These are phyloP conservation scores for Enhydra lutris DNA, from an alignment of 2,113 vertebrate genomes.

Conservation along the genomic window DNA sequence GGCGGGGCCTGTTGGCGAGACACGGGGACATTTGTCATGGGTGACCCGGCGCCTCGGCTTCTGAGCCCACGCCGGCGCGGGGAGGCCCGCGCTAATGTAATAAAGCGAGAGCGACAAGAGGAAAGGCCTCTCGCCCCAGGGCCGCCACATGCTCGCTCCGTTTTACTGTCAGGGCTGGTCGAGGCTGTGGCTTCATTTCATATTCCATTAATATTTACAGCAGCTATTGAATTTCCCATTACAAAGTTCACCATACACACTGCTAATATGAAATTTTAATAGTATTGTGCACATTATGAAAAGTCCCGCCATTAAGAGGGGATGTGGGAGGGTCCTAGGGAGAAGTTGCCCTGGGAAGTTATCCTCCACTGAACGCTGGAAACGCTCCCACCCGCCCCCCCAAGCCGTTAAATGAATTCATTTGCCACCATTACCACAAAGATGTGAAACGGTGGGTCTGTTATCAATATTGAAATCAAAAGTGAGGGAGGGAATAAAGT, in stretches of 20 bases:
- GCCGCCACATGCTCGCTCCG: constrained; percentile 83
- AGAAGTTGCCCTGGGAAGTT: constrained; percentile 61
- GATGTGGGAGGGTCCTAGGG: neutral
- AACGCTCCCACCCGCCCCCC: neutral
- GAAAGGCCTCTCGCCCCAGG: constrained; percentile 84
- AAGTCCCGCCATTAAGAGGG: constrained; percentile 70
- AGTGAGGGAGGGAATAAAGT: neutral
- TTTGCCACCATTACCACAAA: constrained; percentile 41
- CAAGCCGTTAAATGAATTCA: neutral
- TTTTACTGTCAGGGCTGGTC: constrained; percentile 82
- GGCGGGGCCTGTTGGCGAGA: constrained; percentile 83
- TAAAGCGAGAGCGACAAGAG: constrained; percentile 83
- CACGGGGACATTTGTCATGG: constrained; percentile 86
- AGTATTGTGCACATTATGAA: constrained; percentile 79
- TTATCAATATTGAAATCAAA: neutral
- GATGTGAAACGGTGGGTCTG: neutral
- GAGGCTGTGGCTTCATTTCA: constrained; percentile 84
- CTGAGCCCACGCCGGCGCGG: constrained; percentile 81
- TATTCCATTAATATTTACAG: constrained; percentile 91
- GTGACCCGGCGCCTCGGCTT: constrained; percentile 85
- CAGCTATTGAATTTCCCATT: constrained; percentile 85
- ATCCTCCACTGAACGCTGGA: neutral
- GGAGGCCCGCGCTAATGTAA: constrained; percentile 83
- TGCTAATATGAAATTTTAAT: constrained; percentile 86
- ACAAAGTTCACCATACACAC: constrained; percentile 82